Evolutionary conservation across 2,888 invertebrate species (phyloP), one percentile per base, ranked within the genome.

Genomic region (Dasysyrphus albostriatus): DNA sequence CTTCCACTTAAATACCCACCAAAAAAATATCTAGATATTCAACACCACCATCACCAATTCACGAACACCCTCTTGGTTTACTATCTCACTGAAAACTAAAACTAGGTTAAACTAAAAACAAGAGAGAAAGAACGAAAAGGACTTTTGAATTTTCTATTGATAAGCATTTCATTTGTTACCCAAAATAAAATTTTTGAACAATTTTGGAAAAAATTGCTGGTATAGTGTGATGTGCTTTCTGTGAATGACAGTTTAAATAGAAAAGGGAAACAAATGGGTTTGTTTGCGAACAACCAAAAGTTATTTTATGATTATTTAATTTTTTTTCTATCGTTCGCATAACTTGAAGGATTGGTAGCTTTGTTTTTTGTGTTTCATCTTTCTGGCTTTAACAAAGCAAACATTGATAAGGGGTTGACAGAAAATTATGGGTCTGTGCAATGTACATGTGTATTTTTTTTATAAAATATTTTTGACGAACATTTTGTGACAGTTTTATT

Each of bases 371-470:
- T 24, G 24, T 51, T 19, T 77, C 42, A n/a, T 42, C 9, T 59
- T 32, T 16, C 37, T n/a, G 42, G 14, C 5, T 61, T 32, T 8
- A 12, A n/a, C 12, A 67, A 32, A 37, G 65, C 19, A 14, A 65
- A 65, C 58, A 19, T 72, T 78, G 61, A 54, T 54, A 59, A 78
- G 51, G 78, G 78, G 70, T 54, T 63, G 70, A 69, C 59, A 69
- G 58, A 61, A 61, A 54, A 34, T 61, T 63, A 19, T 61, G n/a
- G 12, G 19, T 16, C 37, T 14, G 8, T 63, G 32, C 5, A 7
- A 10, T 39, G 10, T 4, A 4, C 10, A 10, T 39, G 12, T 39
- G 3, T 42, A 42, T 42, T 12, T 14, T 10, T 59, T 37, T n/a
- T 56, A 6, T 59, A 39, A 59, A 24, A 63, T 44, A 44, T 61